A percentile compares a stretch with the other conserved stretches of the same genome.
Evolutionary conservation across 2,888 invertebrate species (phyloP).

Genomic region (Drosophila barbarae): DNA sequence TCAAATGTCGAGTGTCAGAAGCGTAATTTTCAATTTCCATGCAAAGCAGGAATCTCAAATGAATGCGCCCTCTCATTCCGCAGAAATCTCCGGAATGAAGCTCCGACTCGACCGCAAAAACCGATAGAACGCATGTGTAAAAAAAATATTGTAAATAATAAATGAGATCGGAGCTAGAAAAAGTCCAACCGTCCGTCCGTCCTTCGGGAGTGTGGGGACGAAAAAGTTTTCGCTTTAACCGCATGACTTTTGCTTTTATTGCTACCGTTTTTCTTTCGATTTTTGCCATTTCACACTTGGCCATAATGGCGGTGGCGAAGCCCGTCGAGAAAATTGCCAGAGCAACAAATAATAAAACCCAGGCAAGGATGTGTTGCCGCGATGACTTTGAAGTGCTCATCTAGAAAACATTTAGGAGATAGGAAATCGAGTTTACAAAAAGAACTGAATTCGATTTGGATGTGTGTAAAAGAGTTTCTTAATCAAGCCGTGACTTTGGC

Average conservation of each 20-base stretch:
- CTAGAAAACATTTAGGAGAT: slow-evolving; percentile 7
- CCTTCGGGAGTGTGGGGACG: neutral
- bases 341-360: slow-evolving; percentile 39
- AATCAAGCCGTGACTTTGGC: neutral
- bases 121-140: slow-evolving; percentile 27
- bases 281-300: slow-evolving; percentile 46
- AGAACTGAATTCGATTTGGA: neutral
- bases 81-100: slow-evolving; percentile 5
- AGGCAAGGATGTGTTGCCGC: slow-evolving; percentile 19
- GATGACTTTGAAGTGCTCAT: slow-evolving; percentile 37
- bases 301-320: slow-evolving; percentile 15
- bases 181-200: neutral
- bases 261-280: slow-evolving; percentile 30
- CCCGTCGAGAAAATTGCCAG: slow-evolving; percentile 20
- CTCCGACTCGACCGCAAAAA: slow-evolving; percentile 9
- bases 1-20: slow-evolving; percentile 23
- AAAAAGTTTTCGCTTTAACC: slow-evolving; percentile 30
- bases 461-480: neutral
- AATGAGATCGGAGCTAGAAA: slow-evolving; percentile 28
- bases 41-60: slow-evolving; percentile 36
- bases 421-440: slow-evolving; percentile 16
- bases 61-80: slow-evolving; percentile 32
- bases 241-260: slow-evolving; percentile 46
- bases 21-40: slow-evolving; percentile 52
- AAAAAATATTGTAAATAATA: slow-evolving; percentile 45